These are phyloP conservation scores for Pseudonaja textilis DNA, from an alignment of 2,113 vertebrate genomes.

Conservation along the genomic window DNA sequence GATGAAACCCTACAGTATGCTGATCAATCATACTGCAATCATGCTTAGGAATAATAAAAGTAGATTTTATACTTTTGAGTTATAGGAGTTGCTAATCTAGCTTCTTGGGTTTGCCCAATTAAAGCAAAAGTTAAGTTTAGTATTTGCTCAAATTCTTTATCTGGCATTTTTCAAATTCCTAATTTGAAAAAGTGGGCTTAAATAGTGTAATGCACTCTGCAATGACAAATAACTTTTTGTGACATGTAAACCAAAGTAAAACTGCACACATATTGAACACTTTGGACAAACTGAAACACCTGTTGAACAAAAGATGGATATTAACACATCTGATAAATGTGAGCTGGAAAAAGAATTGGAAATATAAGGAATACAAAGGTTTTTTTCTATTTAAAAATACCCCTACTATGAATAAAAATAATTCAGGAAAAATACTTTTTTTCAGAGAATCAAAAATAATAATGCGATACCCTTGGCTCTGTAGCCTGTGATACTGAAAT, in stretches of 20 bases:
- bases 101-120: neutral
- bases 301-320: neutral
- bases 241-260: neutral
- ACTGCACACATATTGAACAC: neutral
- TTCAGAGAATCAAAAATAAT: neutral
- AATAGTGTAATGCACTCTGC: neutral
- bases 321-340: neutral
- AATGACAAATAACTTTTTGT: neutral
- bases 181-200: neutral
- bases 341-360: neutral
- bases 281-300: neutral
- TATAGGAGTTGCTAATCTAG: neutral
- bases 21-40: neutral
- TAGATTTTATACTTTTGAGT: neutral
- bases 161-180: neutral
- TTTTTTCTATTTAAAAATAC: neutral
- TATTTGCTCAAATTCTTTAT: neutral
- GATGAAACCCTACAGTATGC: neutral
- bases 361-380: neutral
- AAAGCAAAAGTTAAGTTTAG: neutral
- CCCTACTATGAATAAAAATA: neutral
- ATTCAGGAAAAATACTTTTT: neutral
- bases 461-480: neutral
- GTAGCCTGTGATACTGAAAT: neutral
- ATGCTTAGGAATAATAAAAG: constrained; percentile 2